These are phyloP conservation scores for Neogobius melanostomus DNA, from an alignment of 2,113 vertebrate species.

Conservation along the genomic window DNA sequence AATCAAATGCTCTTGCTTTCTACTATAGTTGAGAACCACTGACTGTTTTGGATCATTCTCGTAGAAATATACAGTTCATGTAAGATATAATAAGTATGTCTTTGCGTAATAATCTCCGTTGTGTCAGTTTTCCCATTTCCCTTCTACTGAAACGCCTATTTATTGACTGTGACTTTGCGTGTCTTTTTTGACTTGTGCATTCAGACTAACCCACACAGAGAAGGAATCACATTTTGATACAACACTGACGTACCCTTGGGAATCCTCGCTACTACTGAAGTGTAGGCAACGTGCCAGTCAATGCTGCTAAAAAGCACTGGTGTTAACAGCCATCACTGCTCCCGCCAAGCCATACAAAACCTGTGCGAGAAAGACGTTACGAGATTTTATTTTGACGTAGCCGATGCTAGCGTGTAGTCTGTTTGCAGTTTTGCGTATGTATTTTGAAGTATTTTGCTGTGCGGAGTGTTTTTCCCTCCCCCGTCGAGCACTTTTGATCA, in stretches of 20 bases:
- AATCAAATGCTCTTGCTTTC: not conserved
- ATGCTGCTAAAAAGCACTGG: conserved; percentile 36
- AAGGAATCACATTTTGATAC: not conserved
- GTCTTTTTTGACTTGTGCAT: not conserved
- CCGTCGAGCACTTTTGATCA: conserved; percentile 59
- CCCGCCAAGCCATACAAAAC: conserved; percentile 35
- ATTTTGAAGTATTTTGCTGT: conserved; percentile 26
- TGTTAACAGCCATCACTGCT: conserved; percentile 32
- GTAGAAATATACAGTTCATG: not conserved
- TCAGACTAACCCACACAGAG: not conserved
- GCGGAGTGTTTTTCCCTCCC: conserved; percentile 40
- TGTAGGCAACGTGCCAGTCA: conserved; percentile 35
- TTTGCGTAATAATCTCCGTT: too few relatives aligned
- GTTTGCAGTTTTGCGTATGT: conserved; percentile 20
- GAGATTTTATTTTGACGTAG: not conserved
- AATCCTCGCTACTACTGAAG: conserved; percentile 17
- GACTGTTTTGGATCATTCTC: not conserved
- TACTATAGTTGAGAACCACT: not conserved
- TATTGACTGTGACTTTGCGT: not conserved
- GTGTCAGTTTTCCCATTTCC: not conserved
- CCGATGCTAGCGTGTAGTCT: not conserved
- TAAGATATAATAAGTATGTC: not conserved
- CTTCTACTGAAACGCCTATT: not conserved
- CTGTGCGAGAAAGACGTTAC: conserved; percentile 9
- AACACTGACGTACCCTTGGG: not conserved